Evolutionary conservation across 2,113 vertebrate genomes (phyloP), one percentile per base, ranked within the genome.

Genomic region (Ameiurus melas): DNA sequence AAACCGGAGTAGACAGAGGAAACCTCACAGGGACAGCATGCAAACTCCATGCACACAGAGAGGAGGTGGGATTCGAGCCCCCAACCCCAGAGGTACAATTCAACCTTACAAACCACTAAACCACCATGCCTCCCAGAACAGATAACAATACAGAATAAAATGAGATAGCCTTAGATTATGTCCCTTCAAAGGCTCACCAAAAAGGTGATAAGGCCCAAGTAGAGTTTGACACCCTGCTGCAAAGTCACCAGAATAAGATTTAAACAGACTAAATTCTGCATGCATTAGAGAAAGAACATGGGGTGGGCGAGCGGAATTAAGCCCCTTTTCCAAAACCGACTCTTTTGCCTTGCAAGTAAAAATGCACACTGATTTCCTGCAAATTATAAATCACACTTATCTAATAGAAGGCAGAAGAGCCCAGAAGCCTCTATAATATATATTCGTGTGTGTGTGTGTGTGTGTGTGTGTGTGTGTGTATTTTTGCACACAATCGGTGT

Each of bases 361-460:
- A 55, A n/a, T 30, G 27, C 55, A 58, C 19, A 19, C 8, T 33
- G 9, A 13, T 84, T 89, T 14, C 51, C 39, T 60, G 58, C 75
- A 55, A 64, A 60, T 36, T 75, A 90, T 89, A 85, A 92, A 85
- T 81, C 86, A 71, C 62, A 80, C 82, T 70, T 57, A 78, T 87
- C 57, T 85, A 90, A 91, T 89, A 90, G 58, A 36, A 93, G 84
- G 64, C 87, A 51, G 7, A 79, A 53, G 39, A 89, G 86, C 89
- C 90, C 85, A 77, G 88, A 91, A 87, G 83, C 77, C 19, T 19
- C 9, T 30, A 68, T 20, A 86, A 19, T 57, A 30, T 71, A 55
- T 20, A 1, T 17, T 22, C 9, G 1, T 57, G n/a, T 70, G 60
- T 20, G 3, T 16, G 53, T 16, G 13, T 16, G 53, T 55, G 53